phyloP scores from a whole-genome alignment of 2,888 invertebrate genomes.

The Xestobium rufovillosum region DNA sequence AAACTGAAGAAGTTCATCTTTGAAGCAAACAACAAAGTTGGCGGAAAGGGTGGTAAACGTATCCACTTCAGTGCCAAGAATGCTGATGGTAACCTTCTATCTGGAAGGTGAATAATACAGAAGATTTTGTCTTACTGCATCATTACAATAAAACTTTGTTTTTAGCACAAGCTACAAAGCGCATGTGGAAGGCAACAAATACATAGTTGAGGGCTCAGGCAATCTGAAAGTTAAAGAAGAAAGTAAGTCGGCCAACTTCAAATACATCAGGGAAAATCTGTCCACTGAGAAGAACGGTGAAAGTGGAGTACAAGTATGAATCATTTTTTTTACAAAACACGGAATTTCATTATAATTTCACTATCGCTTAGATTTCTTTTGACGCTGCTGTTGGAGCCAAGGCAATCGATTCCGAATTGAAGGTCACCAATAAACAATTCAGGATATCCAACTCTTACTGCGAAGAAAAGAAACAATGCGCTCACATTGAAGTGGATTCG shows the following conservation, averaged over 20 bases:
- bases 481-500: slow-evolving; percentile 61
- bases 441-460: slow-evolving; percentile 65
- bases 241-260: slow-evolving; percentile 64
- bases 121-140: neutral
- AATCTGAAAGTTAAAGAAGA: slow-evolving; percentile 62
- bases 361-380: slow-evolving; percentile 48
- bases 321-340: neutral
- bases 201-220: slow-evolving; percentile 69
- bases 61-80: slow-evolving; percentile 58
- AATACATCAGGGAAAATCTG: slow-evolving; percentile 58
- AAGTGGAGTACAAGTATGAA: slow-evolving; percentile 51
- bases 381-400: slow-evolving; percentile 62
- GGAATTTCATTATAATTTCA: slow-evolving; percentile 8
- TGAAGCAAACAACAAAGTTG: slow-evolving; percentile 54
- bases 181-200: slow-evolving; percentile 63
- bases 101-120: slow-evolving; percentile 53
- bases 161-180: slow-evolving; percentile 59
- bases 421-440: slow-evolving; percentile 65
- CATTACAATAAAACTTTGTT: slow-evolving; percentile 18
- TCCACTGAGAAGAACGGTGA: slow-evolving; percentile 55
- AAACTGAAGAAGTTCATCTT: slow-evolving; percentile 57
- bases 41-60: slow-evolving; percentile 52
- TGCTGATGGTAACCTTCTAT: slow-evolving; percentile 57
- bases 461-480: slow-evolving; percentile 72
- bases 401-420: slow-evolving; percentile 62